These are phyloP conservation scores for Harpagoxenus sublaevis DNA, from an alignment of 2,888 invertebrate species.

Conservation along the genomic window DNA sequence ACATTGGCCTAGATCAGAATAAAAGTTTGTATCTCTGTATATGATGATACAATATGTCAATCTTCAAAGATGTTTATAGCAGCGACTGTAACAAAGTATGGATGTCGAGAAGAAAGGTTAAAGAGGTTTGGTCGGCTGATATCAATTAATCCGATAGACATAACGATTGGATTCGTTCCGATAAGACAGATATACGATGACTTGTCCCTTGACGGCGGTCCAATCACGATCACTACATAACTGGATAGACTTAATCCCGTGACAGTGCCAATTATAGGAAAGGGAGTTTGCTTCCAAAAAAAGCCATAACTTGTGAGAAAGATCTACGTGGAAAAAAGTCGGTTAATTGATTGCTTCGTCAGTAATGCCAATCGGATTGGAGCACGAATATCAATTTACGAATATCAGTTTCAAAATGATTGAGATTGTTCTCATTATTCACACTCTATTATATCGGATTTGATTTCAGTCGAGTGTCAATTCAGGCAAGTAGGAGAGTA, in stretches of 20 bases:
- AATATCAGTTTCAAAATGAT: conserved; percentile 8
- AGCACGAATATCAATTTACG: neutral
- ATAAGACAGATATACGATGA: conserved; percentile 43
- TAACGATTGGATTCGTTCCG: conserved; percentile 53
- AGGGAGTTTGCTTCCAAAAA: conserved; percentile 2
- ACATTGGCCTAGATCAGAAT: neutral
- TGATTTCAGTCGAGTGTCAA: neutral
- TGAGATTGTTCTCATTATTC: neutral
- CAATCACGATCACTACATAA: conserved; percentile 45
- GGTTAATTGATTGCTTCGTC: conserved; percentile 20
- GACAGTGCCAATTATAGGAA: conserved; percentile 50
- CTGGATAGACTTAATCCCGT: conserved; percentile 38
- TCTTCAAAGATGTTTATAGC: conserved; percentile 61
- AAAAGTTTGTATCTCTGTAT: neutral
- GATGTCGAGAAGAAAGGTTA: neutral
- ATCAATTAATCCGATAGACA: conserved; percentile 60
- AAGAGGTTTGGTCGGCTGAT: conserved; percentile 34
- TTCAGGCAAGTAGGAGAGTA: neutral
- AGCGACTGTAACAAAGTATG: conserved; percentile 62
- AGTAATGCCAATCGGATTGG: neutral
- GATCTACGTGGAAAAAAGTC: neutral
- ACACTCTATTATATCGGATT: neutral
- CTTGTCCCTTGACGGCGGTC: conserved; percentile 47
- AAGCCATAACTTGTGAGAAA: conserved; percentile 5
- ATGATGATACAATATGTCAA: neutral